Evolutionary conservation across 2,888 invertebrate species (phyloP).

Genomic region (Octonoba sinensis): DNA sequence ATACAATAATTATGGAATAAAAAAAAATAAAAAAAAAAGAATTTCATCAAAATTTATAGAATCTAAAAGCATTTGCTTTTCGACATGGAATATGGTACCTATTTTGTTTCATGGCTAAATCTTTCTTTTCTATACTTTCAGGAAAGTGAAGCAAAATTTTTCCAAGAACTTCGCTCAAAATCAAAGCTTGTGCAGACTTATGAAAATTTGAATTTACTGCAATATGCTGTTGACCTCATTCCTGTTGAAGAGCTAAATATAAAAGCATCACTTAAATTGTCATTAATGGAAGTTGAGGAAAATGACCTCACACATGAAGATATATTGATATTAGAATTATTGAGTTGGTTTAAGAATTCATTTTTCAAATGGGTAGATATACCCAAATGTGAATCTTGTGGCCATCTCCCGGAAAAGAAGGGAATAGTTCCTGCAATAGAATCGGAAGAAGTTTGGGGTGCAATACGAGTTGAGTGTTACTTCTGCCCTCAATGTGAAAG

Average conservation of each 20-base stretch:
- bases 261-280: slow-evolving; percentile 28
- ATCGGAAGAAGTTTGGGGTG: slow-evolving; percentile 72
- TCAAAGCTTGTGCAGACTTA: background rate
- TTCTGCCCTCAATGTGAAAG: slow-evolving; percentile 72
- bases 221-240: slow-evolving; percentile 12
- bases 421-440: slow-evolving; percentile 67
- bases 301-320: slow-evolving; percentile 74
- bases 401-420: slow-evolving; percentile 67
- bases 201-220: slow-evolving; percentile 21
- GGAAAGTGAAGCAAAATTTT: slow-evolving; percentile 15
- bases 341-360: slow-evolving; percentile 91
- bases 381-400: slow-evolving; percentile 81
- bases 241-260: slow-evolving; percentile 36
- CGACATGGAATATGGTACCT: no score
- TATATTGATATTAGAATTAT: slow-evolving; percentile 82
- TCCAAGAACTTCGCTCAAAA: background rate
- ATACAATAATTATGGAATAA: no score
- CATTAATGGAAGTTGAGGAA: slow-evolving; percentile 1
- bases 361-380: slow-evolving; percentile 94
- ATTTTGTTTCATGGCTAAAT: background rate
- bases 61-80: no score
- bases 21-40: no score
- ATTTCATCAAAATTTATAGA: no score
- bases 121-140: background rate
- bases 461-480: slow-evolving; percentile 74